Evolutionary conservation across 2,113 vertebrate genomes (phyloP).

Genomic region (Ptilonorhynchus violaceus): DNA sequence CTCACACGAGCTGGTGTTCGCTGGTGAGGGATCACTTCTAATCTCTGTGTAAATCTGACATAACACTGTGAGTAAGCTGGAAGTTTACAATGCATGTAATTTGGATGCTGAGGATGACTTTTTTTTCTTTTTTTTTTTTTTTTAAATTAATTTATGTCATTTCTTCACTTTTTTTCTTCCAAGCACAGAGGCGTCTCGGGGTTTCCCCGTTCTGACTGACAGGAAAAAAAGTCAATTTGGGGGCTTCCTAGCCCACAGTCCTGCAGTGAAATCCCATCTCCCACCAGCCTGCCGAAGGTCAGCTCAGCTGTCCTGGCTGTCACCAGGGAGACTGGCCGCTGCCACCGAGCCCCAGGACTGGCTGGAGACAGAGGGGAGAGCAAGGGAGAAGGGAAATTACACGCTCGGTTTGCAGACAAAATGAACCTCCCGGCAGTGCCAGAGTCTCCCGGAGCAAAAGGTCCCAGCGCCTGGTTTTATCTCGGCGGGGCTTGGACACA

Average conservation of each 20-base stretch:
- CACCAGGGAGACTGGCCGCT: not conserved
- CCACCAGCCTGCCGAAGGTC: not conserved
- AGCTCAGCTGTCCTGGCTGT: not conserved
- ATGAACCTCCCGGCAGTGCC: not conserved
- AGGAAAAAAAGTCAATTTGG: not conserved
- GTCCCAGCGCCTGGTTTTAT: not conserved
- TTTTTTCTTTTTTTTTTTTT: not conserved
- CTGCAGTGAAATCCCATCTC: not conserved
- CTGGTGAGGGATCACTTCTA: not conserved
- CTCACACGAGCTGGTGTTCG: not conserved
- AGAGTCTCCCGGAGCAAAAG: not conserved
- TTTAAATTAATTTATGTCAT: accelerated
- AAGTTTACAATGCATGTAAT: not conserved
- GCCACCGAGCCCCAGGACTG: not conserved
- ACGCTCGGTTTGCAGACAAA: conserved; percentile 34
- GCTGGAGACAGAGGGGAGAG: not conserved
- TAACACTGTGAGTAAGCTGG: not conserved
- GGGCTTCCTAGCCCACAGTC: not conserved
- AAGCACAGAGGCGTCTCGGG: not conserved
- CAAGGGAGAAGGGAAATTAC: conserved; percentile 5
- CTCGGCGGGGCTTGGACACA: not conserved
- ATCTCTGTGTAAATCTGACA: not conserved
- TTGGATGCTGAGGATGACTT: not conserved
- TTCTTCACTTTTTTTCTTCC: not conserved
- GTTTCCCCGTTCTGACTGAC: not conserved